Evolutionary conservation across 2,888 invertebrate species (phyloP), one percentile per base, ranked within the genome.

Genomic region (Mamestra brassicae): DNA sequence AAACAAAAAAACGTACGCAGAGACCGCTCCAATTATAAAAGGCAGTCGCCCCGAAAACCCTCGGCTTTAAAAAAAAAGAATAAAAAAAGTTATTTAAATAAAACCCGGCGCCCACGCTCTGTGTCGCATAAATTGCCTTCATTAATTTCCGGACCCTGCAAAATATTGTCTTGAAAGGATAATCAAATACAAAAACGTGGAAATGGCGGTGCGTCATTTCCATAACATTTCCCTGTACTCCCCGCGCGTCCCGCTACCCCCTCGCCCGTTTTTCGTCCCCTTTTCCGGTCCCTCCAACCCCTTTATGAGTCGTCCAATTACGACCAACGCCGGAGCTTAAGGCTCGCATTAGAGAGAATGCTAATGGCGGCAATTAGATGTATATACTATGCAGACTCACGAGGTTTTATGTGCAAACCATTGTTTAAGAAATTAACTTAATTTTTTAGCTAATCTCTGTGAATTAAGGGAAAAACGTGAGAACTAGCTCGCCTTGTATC

Each of bases 81-180:
- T 52, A 72, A 90, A 90, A 92, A 94, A 93, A 93, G 92, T 94
- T 95, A 95, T 96, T 96, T 96, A 95, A 95, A 96, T 95, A 96
- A 95, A 95, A 95, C 92, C 94, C 92, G 89, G 90, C 92, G 91
- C 91, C 92, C 93, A 89, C 92, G 91, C 93, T 93, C 92, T 91
- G 92, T 95, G 96, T 95, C 96, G 95, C 96, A 96, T 96, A 96
- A 96, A 96, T 96, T 96, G 95, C 95, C 93, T 95, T 94, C 95
- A 96, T 96, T 96, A 96, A 96, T 96, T 95, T 96, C 96, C 96
- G 95, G 95, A 87, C 93, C 94, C 93, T 93, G 94, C 95, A 94
- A 96, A 96, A 96, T 96, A 96, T 96, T 96, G 96, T 96, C 96
- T 96, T 96, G 96, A 96, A 96, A 96, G 96, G 96, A 96, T 96